These are phyloP conservation scores for Plagodis pulveraria DNA, from an alignment of 2,888 invertebrate genomes.

Conservation along the genomic window DNA sequence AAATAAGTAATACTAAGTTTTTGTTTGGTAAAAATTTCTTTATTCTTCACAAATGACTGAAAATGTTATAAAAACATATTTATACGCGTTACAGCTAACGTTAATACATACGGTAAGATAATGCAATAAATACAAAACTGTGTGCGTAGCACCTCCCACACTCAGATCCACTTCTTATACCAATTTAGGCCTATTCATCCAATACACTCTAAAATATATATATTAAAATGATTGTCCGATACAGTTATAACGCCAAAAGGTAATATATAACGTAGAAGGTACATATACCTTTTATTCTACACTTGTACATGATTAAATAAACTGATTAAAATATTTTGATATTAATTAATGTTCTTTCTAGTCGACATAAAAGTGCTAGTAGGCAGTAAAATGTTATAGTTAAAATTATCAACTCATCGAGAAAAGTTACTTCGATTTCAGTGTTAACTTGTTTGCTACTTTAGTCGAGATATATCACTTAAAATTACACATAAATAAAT, in stretches of 20 bases:
- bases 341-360: no score
- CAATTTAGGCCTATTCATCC: constrained; percentile 14
- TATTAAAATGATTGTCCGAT: constrained; percentile 27
- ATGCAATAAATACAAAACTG: constrained; percentile 69
- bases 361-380: no score
- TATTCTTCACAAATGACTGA: constrained; percentile 83
- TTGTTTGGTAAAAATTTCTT: constrained; percentile 81
- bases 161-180: constrained; percentile 37
- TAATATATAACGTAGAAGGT: no score
- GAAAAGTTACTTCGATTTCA: no score
- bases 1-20: not conserved
- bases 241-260: not conserved
- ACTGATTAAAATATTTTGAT: no score
- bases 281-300: no score
- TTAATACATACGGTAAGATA: constrained; percentile 70
- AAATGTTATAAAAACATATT: constrained; percentile 81
- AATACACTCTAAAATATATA: constrained; percentile 16
- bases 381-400: no score
- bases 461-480: constrained; percentile 62
- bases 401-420: no score
- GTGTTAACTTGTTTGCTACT: no score
- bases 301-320: no score
- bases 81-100: constrained; percentile 78
- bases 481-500: constrained; percentile 79
- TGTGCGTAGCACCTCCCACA: constrained; percentile 49